Base-by-base conservation (phyloP, 1,140 invertebrate species). In the Drosophila oshimai region DNA sequence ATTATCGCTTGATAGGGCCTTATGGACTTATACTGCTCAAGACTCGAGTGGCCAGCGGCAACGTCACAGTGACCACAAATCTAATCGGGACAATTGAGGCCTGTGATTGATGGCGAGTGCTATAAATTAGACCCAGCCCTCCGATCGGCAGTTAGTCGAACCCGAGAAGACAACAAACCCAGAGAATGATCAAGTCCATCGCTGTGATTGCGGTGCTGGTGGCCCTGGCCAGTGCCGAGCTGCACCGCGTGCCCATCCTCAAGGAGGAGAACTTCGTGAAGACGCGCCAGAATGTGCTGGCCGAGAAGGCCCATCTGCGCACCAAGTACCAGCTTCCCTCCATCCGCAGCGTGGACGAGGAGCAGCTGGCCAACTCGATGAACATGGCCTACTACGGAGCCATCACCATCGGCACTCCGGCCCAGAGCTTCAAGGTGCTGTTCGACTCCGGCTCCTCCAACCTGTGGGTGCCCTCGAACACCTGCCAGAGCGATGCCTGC, bases 391-490 rank as follows among this genome's bases (percentile, higher is more conserved):
- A 99, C 92, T 99, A 97, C 92, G 99, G 99, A 6, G 93, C 93
- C 1, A 99, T 99, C 70, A 92, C 92, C 0, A 98, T 99, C 91
- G 99, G 99, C 53, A 96, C 94, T 58, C 99, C 99, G 7, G 94
- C 96, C 18, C 98, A 99, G 92, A 92, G 91, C 0, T 99, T 99
- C 91, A 95, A 94, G 77, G 98, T 99, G 37, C 95, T 99, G 42
- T 99, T 99, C 92, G 99, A 99, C 91, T 98, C 98, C 12, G 99
- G 99, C 42, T 99, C 98, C 3, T 98, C 98, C n/a, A 99, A 99
- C 91, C 93, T 99, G 26, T 99, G 99, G 99, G 95, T 99, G 57
- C 98, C 99, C 9, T 99, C 98, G 0, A 98, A 97, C 91, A 95
- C 97, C 89, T 99, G 98, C 90, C 10, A 18, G 94, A 93, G 94